Conservation (phyloP, 1,140 invertebrate genomes). For the Diprion similis region DNA sequence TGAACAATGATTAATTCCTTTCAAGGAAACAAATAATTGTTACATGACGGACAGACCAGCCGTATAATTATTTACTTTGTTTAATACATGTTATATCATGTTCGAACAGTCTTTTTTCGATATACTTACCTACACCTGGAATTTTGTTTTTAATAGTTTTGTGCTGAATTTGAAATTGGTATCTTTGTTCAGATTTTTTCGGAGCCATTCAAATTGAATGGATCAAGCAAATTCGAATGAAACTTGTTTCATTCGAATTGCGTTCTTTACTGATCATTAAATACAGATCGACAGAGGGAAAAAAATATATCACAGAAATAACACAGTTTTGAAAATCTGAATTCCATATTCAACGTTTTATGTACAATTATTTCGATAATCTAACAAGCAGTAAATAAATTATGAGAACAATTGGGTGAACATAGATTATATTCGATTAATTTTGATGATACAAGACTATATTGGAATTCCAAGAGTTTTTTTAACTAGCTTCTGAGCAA, state of each 20-base stretch:
- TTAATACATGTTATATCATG: neutral
- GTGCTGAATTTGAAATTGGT: neutral
- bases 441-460: slow-evolving; percentile 31
- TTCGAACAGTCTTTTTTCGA: neutral
- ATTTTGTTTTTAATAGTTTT: neutral
- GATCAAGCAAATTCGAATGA: neutral
- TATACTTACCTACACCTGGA: neutral
- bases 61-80: neutral
- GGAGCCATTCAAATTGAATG: neutral
- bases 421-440: neutral
- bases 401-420: neutral
- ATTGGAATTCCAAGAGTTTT: slow-evolving; percentile 84
- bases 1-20: neutral
- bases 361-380: neutral
- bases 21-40: neutral
- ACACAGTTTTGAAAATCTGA: neutral
- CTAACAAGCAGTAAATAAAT: no score
- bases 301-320: no score
- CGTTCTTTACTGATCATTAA: no score
- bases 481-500: slow-evolving; percentile 89
- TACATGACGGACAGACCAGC: slow-evolving; percentile 1
- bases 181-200: neutral
- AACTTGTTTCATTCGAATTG: no score
- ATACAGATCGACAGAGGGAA: no score
- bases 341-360: neutral